These are phyloP conservation scores for Polyommatus iphigenia DNA, from an alignment of 2,888 invertebrate genomes.

Conservation along the genomic window DNA sequence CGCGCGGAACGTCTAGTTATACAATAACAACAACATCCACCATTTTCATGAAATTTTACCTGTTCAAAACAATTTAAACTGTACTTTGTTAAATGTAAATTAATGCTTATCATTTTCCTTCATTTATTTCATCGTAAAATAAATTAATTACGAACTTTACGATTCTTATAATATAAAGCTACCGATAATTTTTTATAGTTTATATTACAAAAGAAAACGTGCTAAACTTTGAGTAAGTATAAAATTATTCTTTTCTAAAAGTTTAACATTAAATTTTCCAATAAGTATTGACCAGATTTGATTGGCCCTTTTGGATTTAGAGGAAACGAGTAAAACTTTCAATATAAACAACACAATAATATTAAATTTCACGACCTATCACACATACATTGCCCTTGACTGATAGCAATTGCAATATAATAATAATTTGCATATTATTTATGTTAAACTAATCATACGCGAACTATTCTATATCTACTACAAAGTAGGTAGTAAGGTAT, in stretches of 20 bases:
- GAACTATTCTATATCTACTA: conserved; percentile 2
- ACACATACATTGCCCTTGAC: conserved; percentile 30
- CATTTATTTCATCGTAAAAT: background rate
- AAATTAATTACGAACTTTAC: background rate
- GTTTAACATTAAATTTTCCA: too few relatives aligned
- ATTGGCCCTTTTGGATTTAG: too few relatives aligned
- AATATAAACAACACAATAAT: background rate
- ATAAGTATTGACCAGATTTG: too few relatives aligned
- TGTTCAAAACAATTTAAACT: too few relatives aligned
- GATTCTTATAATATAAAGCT: too few relatives aligned
- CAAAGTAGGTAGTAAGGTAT: background rate
- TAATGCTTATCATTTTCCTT: background rate
- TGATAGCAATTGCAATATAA: conserved; percentile 34
- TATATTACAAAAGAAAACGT: too few relatives aligned
- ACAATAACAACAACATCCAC: background rate
- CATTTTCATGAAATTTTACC: background rate
- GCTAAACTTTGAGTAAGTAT: too few relatives aligned
- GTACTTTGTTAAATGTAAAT: background rate
- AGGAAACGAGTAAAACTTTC: too few relatives aligned
- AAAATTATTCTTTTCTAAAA: too few relatives aligned
- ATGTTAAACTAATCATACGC: conserved; percentile 16
- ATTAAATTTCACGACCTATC: conserved; percentile 9
- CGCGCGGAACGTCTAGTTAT: too few relatives aligned
- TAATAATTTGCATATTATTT: too few relatives aligned
- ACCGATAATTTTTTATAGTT: too few relatives aligned